Evolutionary conservation across 2,888 invertebrate genomes (phyloP).

Genomic region (Protula sp.): DNA sequence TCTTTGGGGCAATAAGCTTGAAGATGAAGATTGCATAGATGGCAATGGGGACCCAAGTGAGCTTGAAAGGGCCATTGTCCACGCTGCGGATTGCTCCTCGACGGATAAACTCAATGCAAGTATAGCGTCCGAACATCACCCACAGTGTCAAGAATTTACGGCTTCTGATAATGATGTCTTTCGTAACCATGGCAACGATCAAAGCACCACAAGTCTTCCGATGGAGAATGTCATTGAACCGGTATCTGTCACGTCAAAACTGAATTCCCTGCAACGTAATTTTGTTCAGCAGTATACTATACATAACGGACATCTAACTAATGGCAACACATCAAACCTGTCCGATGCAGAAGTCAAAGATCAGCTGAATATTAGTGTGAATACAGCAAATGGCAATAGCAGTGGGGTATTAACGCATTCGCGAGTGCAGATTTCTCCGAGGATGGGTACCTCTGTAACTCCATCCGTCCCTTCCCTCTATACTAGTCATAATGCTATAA

Average conservation of each 20-base stretch:
- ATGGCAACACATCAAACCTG: background rate
- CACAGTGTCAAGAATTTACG: no score
- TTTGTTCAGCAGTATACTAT: background rate
- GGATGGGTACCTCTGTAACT: no score
- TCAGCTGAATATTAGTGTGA: no score
- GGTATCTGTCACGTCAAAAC: background rate
- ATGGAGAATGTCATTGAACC: background rate
- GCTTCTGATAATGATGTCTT: no score
- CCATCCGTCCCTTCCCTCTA: background rate
- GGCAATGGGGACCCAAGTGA: background rate
- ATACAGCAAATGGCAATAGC: background rate
- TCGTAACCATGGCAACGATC: background rate
- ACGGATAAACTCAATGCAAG: no score
- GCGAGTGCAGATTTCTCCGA: no score
- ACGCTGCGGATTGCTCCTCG: background rate
- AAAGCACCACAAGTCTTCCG: background rate
- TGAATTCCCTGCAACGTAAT: background rate
- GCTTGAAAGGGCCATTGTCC: background rate
- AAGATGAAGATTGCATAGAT: conserved; percentile 6
- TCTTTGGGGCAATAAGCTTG: conserved; percentile 47
- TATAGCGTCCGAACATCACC: no score
- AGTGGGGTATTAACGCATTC: background rate
- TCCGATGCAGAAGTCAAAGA: background rate
- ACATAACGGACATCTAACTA: background rate
- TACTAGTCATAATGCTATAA: background rate